Conservation (phyloP, 2,888 invertebrate species). For the Lasius fuliginosus region DNA sequence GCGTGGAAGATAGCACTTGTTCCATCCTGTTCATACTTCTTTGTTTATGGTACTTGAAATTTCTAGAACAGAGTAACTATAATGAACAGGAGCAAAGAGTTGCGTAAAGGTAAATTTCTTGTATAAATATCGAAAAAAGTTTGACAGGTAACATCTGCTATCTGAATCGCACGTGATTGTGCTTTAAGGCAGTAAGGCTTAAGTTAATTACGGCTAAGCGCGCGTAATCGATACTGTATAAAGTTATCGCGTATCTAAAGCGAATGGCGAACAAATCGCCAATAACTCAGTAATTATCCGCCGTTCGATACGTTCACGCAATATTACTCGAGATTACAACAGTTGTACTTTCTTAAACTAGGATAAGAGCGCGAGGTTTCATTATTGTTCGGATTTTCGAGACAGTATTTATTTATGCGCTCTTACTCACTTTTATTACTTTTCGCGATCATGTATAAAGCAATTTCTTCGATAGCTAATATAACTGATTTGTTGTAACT, state of each 20-base stretch:
- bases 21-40: slow-evolving; percentile 7
- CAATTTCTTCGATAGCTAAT: slow-evolving; percentile 33
- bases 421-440: not conserved
- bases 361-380: slow-evolving; percentile 26
- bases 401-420: slow-evolving; percentile 4
- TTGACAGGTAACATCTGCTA: slow-evolving; percentile 12
- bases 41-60: slow-evolving; percentile 20
- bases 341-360: slow-evolving; percentile 66
- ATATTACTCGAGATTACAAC: slow-evolving; percentile 65
- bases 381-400: not conserved
- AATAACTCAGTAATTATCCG: slow-evolving; percentile 52
- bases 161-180: not conserved
- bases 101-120: slow-evolving; percentile 37
- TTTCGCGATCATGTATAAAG: not conserved
- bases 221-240: slow-evolving; percentile 40
- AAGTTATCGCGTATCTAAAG: slow-evolving; percentile 32
- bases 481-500: slow-evolving; percentile 54
- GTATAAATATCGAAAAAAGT: slow-evolving; percentile 24
- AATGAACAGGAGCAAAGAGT: slow-evolving; percentile 28
- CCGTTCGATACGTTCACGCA: slow-evolving; percentile 51
- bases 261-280: slow-evolving; percentile 41
- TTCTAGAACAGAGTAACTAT: not conserved
- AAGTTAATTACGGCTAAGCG: slow-evolving; percentile 11
- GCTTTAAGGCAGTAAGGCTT: not conserved
- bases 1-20: slow-evolving; percentile 9